These are phyloP conservation scores for Noctua pronuba DNA, from an alignment of 2,888 invertebrate species.

Conservation along the genomic window DNA sequence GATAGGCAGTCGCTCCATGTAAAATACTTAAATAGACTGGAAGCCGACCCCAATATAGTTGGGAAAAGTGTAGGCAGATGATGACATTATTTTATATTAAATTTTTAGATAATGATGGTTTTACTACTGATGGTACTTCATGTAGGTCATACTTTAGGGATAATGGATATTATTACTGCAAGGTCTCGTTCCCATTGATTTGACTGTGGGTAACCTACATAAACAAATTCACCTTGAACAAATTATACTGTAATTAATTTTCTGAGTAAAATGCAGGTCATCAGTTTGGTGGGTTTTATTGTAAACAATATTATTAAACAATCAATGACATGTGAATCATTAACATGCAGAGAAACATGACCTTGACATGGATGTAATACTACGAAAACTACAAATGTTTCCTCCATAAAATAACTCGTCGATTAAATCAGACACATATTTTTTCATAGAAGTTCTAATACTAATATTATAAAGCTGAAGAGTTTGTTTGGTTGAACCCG, in stretches of 20 bases:
- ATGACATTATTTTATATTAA: too few species aligned
- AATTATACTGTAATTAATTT: constrained; percentile 28
- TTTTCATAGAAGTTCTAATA: constrained; percentile 7
- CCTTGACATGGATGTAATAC: constrained; percentile 55
- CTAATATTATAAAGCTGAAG: too few species aligned
- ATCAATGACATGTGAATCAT: constrained; percentile 45
- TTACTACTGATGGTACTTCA: constrained; percentile 18
- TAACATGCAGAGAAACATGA: constrained; percentile 3
- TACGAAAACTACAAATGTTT: constrained; percentile 35
- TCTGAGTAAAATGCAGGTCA: constrained; percentile 32
- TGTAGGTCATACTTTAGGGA: constrained; percentile 19
- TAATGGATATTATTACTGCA: neutral
- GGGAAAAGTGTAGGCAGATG: too few species aligned
- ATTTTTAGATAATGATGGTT: constrained; percentile 12
- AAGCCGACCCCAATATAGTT: too few species aligned
- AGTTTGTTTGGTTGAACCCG: too few species aligned
- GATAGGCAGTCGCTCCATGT: too few species aligned
- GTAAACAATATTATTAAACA: constrained; percentile 17
- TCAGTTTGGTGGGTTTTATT: constrained; percentile 11
- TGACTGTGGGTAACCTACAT: constrained; percentile 26
- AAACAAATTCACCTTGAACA: constrained; percentile 42
- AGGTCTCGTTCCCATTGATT: constrained; percentile 10
- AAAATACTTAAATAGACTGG: too few species aligned
- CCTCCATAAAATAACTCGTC: constrained; percentile 24
- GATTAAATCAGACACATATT: constrained; percentile 16